Evolutionary conservation across 1,140 invertebrate species (phyloP).

Genomic region (Leptinotarsa defecta): DNA sequence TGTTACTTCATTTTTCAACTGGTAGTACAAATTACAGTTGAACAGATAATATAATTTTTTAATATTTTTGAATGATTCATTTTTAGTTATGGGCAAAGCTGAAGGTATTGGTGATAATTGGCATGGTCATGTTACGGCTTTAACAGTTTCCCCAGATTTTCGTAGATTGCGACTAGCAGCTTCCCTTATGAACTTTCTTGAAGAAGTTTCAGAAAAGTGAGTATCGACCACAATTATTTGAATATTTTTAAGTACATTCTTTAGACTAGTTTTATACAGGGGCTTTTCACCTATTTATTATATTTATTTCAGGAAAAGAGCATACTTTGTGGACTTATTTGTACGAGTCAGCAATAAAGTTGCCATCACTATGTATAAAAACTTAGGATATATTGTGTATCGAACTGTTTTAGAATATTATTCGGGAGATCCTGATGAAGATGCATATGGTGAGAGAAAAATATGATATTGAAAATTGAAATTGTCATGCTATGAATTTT

Average conservation of each 20-base stretch:
- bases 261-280: no score
- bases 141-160: conserved; percentile 95
- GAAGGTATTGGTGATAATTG: conserved; percentile 94
- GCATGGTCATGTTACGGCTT: conserved; percentile 98
- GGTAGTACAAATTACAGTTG: no score
- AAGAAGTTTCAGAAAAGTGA: conserved; percentile 95
- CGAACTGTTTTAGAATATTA: conserved; percentile 97
- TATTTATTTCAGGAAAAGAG: conserved; percentile 76
- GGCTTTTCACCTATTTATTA: no score
- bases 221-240: background rate
- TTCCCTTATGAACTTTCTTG: conserved; percentile 92
- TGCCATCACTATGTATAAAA: conserved; percentile 97
- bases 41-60: no score
- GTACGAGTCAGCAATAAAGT: conserved; percentile 96
- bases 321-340: conserved; percentile 99
- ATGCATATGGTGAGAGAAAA: conserved; percentile 86
- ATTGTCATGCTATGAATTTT: no score
- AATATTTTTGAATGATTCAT: no score
- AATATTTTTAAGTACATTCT: no score
- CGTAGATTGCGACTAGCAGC: conserved; percentile 89
- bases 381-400: conserved; percentile 96
- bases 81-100: conserved; percentile 96
- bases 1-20: no score
- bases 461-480: no score
- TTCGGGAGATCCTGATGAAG: conserved; percentile 95